A percentile compares a stretch with the other conserved stretches of the same genome.
phyloP scores from a whole-genome alignment of 2,888 invertebrate species.

The Drosophila pegasa region DNA sequence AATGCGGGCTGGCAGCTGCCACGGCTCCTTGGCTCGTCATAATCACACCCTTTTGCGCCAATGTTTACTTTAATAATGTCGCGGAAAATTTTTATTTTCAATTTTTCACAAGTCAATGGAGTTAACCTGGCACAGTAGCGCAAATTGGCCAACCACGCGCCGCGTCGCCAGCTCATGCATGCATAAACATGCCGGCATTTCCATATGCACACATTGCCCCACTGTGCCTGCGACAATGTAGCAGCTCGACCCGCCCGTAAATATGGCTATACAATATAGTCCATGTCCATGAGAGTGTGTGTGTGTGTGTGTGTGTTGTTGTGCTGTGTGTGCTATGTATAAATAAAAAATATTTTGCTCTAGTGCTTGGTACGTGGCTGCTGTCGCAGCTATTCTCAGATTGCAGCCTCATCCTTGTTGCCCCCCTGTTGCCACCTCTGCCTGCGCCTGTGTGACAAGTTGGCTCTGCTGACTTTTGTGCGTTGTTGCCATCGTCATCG shows the following conservation, averaged over 20 bases:
- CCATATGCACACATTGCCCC: constrained; percentile 7
- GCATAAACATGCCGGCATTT: constrained; percentile 1
- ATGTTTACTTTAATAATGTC: constrained; percentile 81
- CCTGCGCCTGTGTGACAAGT: constrained; percentile 63
- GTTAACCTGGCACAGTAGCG: constrained; percentile 69
- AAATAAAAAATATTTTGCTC: constrained; percentile 72
- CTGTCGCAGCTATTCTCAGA: constrained; percentile 50
- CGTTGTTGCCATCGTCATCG: constrained; percentile 45
- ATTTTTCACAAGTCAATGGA: constrained; percentile 77
- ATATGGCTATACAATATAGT: constrained; percentile 72
- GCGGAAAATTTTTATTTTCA: constrained; percentile 81
- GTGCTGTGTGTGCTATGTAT: constrained; percentile 34
- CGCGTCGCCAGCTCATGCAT: not conserved
- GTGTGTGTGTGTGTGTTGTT: constrained; percentile 2
- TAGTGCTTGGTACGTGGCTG: constrained; percentile 69
- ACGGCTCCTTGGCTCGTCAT: constrained; percentile 70
- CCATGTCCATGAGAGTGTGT: constrained; percentile 23
- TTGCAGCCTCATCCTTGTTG: constrained; percentile 42
- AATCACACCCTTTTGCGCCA: constrained; percentile 78
- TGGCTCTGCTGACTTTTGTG: constrained; percentile 56
- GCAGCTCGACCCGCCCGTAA: constrained; percentile 38
- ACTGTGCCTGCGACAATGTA: constrained; percentile 35
- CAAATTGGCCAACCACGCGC: not conserved
- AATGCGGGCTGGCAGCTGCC: constrained; percentile 45
- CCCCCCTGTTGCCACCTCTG: constrained; percentile 10